Percentiles rank a stretch among this genome's conserved stretches.
phyloP scores from a whole-genome alignment of 2,797 vertebrate species.

The Heterohyrax brucei region DNA sequence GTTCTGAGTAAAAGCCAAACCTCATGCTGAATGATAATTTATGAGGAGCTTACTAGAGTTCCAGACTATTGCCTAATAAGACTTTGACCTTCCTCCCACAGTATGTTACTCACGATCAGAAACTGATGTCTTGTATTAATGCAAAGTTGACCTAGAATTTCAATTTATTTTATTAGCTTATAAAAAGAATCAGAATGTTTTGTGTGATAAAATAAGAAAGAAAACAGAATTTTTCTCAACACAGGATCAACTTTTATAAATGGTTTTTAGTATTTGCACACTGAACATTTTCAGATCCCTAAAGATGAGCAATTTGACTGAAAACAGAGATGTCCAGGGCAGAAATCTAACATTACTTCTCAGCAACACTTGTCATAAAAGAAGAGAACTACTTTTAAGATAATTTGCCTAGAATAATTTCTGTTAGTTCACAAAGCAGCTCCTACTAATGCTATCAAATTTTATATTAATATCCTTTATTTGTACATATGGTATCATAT shows the following conservation, averaged over 20 bases:
- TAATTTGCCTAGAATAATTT: constrained; percentile 20
- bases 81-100: constrained; percentile 49
- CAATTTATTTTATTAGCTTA: constrained; percentile 72
- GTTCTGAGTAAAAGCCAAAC: not conserved
- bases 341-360: constrained; percentile 59
- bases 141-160: constrained; percentile 76
- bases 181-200: constrained; percentile 74
- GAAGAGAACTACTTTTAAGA: constrained; percentile 22
- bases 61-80: constrained; percentile 44
- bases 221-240: constrained; percentile 68
- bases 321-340: constrained; percentile 42
- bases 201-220: constrained; percentile 67
- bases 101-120: constrained; percentile 58
- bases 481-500: not conserved
- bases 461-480: not conserved
- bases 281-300: constrained; percentile 47
- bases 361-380: constrained; percentile 19
- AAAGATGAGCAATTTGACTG: constrained; percentile 53
- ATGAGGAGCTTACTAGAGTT: constrained; percentile 46
- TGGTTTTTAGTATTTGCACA: constrained; percentile 36
- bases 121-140: constrained; percentile 54
- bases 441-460: constrained; percentile 67
- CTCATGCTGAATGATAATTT: constrained; percentile 44
- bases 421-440: constrained; percentile 60
- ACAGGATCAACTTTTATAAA: constrained; percentile 70